Percentiles rank a stretch among this genome's conserved stretches.
phyloP scores from a whole-genome alignment of 2,113 vertebrate species.

The Ictalurus furcatus region DNA sequence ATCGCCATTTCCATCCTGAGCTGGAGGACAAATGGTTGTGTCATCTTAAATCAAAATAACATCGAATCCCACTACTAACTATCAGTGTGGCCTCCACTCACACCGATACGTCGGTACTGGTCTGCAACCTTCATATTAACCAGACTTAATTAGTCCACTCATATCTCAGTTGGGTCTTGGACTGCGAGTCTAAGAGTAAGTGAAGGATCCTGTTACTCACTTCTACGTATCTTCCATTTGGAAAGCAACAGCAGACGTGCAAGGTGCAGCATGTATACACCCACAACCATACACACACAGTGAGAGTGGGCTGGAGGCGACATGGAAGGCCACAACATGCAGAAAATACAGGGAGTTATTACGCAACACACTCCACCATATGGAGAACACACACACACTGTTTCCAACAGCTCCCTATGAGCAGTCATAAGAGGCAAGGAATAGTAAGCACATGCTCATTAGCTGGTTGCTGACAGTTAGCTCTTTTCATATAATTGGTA shows the following conservation, averaged over 20 bases:
- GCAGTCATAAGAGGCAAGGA: background rate
- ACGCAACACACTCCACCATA: conserved; percentile 6
- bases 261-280: background rate
- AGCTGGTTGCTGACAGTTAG: conserved; percentile 27
- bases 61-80: too few relatives aligned
- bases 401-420: background rate
- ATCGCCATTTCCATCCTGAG: background rate
- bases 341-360: conserved; percentile 11
- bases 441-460: conserved; percentile 14
- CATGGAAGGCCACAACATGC: background rate
- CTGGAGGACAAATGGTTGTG: background rate
- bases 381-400: conserved; percentile 2
- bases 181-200: background rate
- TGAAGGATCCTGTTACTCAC: background rate
- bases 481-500: conserved; percentile 5
- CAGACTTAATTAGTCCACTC: background rate
- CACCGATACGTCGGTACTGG: background rate
- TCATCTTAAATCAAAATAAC: too few relatives aligned
- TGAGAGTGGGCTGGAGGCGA: background rate
- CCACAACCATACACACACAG: too few relatives aligned
- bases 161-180: background rate
- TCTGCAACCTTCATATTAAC: background rate
- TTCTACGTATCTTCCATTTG: background rate
- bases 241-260: conserved; percentile 37
- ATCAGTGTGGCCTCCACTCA: background rate